Base-by-base conservation (phyloP, 2,888 invertebrate genomes). In the Euproctis similis region DNA sequence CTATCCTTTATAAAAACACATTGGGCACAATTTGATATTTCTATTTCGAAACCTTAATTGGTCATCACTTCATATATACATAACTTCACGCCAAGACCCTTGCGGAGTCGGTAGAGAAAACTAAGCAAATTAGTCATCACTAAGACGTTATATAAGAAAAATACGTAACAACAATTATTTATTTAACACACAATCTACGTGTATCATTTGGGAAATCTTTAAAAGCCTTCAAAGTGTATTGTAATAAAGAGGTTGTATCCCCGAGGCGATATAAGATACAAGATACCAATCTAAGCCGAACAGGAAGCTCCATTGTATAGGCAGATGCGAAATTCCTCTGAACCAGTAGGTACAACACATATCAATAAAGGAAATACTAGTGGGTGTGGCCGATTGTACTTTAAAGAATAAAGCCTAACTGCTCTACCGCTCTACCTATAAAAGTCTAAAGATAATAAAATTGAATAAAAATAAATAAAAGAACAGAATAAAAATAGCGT, bases 281-380 rank as follows among this genome's bases (percentile, higher is more conserved):
- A 69, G 77, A 80, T 76, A 66, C 61, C 65, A 67, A 80, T 80
- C 81, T 68, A 81, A 81, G 80, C 80, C 81, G 72, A 67, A 80
- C 84, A 82, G 84, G 84, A 84, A 84, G 60, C 21, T 53, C 61
- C 63, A 70, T 82, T 84, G 80, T 80, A 53, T 51, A 46, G 63
- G 67, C 82, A 82, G 82, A 84, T 82, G 84, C 77, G 78, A 81
- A 82, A 84, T 82, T 71, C 82, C 77, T 59, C 48, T 50, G 47
- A 61, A 54, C 39, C 48, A 44, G 54, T n/a, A n/a, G n/a, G n/a
- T 58, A 47, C 46, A 64, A 68, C 64, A 51, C 27, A 13, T 21
- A 29, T 33, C 35, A 34, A 49, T 42, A 46, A 46, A 39, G 43
- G 58, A 60, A n/a, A 61, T 62, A 69, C 66, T 68, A 63, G 64